Percentiles rank a stretch among this genome's conserved stretches.
Conservation (phyloP, 2,797 vertebrate species). For the Poeciliopsis infans region DNA sequence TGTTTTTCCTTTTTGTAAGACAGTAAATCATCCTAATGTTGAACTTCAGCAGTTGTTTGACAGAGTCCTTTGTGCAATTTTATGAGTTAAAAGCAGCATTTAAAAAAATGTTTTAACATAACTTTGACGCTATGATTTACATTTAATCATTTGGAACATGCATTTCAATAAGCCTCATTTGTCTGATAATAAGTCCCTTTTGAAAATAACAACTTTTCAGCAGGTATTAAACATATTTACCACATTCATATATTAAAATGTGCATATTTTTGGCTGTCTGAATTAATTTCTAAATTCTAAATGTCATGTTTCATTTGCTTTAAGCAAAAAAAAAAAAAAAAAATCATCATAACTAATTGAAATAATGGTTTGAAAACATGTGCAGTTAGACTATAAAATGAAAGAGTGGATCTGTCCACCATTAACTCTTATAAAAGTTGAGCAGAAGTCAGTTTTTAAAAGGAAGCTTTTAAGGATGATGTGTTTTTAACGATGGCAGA, state of each 20-base stretch:
- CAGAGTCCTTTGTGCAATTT: not conserved
- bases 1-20: too few species aligned
- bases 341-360: not conserved
- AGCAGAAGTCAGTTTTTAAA: too few species aligned
- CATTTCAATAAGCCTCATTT: not conserved
- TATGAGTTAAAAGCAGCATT: not conserved
- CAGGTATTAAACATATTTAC: not conserved
- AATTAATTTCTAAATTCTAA: not conserved
- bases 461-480: too few species aligned
- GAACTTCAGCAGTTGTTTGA: too few species aligned
- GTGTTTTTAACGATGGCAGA: too few species aligned
- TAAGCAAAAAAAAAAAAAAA: too few species aligned
- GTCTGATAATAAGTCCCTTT: not conserved
- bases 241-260: not conserved
- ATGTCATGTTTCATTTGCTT: not conserved
- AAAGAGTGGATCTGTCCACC: too few species aligned
- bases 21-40: too few species aligned
- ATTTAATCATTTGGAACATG: not conserved
- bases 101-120: too few species aligned
- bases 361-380: not conserved
- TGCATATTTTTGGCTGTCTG: not conserved
- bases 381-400: too few species aligned
- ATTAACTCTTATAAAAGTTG: too few species aligned
- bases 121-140: not conserved
- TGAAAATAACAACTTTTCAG: not conserved